Evolutionary conservation across 2,113 vertebrate genomes (phyloP).

Genomic region (Centropus bengalensis): DNA sequence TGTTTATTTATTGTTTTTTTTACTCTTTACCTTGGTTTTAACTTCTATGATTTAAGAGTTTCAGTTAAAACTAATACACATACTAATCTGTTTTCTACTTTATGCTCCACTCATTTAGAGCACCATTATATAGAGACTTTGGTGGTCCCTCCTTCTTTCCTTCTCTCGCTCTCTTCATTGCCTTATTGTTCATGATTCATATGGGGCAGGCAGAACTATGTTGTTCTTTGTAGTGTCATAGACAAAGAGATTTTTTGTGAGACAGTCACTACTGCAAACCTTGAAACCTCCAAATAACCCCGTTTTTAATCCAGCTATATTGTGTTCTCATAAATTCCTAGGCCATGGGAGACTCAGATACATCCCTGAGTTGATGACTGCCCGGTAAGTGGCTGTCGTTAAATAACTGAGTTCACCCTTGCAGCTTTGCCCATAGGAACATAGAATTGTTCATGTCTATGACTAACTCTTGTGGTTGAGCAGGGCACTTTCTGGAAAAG

Average conservation of each 20-base stretch:
- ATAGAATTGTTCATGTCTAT: not conserved
- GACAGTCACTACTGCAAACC: not conserved
- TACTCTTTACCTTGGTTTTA: not conserved
- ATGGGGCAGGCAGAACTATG: not conserved
- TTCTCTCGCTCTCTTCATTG: not conserved
- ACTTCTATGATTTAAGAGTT: not conserved
- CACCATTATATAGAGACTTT: not conserved
- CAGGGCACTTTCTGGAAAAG: not conserved
- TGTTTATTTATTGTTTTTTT: not conserved
- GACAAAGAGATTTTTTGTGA: constrained; percentile 1
- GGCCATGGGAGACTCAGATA: not conserved
- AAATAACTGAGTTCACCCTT: not conserved
- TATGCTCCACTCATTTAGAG: not conserved
- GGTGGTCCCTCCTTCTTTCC: not conserved
- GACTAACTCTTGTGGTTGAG: constrained; percentile 17
- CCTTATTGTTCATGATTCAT: not conserved
- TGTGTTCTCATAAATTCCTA: not conserved
- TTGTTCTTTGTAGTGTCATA: not conserved
- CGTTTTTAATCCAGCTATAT: not conserved
- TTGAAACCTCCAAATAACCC: constrained; percentile 23
- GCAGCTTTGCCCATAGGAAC: not conserved
- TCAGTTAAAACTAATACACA: not conserved
- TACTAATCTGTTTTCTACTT: not conserved
- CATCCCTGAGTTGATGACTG: not conserved
- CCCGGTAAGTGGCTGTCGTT: not conserved